phyloP scores from a whole-genome alignment of 2,113 vertebrate genomes.

The Gnathonemus longibarbis region DNA sequence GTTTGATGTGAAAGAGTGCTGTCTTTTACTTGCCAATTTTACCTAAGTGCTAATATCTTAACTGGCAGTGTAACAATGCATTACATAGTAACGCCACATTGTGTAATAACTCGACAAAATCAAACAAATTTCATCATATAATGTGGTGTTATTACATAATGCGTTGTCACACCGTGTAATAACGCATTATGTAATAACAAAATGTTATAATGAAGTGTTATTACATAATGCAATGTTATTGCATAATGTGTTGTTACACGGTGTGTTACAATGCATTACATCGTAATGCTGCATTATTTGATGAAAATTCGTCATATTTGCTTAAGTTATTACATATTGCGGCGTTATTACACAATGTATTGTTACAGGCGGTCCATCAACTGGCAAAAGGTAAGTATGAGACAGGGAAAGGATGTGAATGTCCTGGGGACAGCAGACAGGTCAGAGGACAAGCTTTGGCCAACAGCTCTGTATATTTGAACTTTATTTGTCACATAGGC shows the following conservation, averaged over 20 bases:
- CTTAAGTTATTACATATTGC: neutral
- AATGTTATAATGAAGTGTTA: neutral
- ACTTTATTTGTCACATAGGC: neutral
- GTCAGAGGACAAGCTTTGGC: neutral
- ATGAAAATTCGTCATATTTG: neutral
- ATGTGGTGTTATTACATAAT: neutral
- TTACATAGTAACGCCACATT: neutral
- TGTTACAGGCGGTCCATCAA: neutral
- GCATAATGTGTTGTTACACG: neutral
- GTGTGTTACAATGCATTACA: neutral
- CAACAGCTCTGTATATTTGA: neutral
- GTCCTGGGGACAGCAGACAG: neutral
- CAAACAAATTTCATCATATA: neutral
- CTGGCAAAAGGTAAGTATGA: neutral
- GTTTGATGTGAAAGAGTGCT: neutral
- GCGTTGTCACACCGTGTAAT: neutral
- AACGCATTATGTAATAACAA: neutral
- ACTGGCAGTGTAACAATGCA: neutral
- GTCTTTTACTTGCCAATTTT: neutral
- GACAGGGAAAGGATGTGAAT: neutral
- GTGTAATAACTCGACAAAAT: neutral
- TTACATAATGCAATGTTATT: too few relatives aligned
- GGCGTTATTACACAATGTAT: neutral
- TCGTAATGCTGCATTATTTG: neutral
- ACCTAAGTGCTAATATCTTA: neutral